Conservation (phyloP, 1,140 invertebrate genomes). For the Neotoxoptera formosana region DNA sequence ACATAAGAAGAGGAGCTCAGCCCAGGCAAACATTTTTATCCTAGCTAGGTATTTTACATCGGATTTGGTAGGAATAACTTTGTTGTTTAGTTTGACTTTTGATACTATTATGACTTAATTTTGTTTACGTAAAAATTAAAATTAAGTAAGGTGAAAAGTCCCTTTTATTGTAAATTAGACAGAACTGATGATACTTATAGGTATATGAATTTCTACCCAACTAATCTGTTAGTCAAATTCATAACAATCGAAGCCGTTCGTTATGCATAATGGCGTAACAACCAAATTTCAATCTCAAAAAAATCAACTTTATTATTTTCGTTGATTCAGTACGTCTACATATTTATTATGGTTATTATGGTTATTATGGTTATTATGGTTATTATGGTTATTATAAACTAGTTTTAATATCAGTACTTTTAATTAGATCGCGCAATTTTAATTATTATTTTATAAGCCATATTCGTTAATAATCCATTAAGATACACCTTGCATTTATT, state of each 20-base stretch:
- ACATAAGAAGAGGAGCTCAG: no score
- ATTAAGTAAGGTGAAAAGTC: background rate
- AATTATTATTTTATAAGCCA: background rate
- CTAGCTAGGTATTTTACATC: no score
- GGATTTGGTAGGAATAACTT: no score
- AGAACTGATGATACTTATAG: background rate
- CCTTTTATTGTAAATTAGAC: background rate
- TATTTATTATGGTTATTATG: background rate
- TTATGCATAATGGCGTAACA: background rate
- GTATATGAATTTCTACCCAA: background rate
- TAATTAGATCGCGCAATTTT: no score
- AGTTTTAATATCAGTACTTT: no score
- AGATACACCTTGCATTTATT: background rate
- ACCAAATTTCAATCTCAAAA: background rate
- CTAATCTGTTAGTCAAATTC: background rate
- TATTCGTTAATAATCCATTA: background rate
- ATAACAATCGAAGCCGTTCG: background rate
- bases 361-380: background rate
- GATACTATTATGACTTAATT: background rate
- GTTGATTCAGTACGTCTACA: background rate
- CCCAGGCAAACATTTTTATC: no score
- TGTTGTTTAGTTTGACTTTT: background rate
- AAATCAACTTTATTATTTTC: background rate
- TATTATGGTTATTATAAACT: background rate
- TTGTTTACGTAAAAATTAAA: no score